Evolutionary conservation across 1,140 invertebrate species (phyloP).

Genomic region (Neodiprion virginianus): DNA sequence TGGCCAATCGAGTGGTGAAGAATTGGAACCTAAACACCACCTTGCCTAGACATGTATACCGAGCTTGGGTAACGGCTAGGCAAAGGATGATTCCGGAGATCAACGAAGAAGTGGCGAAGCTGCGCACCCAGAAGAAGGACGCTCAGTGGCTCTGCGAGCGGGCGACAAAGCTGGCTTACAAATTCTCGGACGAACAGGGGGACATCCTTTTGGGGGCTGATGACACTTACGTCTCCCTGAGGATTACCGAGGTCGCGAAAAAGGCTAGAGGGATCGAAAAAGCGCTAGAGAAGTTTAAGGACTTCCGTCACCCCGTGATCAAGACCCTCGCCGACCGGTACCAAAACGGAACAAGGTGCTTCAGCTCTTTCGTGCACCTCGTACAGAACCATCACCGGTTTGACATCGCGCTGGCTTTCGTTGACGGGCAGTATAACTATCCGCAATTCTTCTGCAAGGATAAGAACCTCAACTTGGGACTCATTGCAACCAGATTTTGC

Average conservation of each 20-base stretch:
- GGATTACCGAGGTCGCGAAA: neutral
- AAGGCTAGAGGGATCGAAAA: neutral
- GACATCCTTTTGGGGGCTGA: neutral
- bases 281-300: neutral
- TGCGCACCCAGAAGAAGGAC: neutral
- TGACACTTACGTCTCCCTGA: neutral
- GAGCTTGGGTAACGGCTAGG: neutral
- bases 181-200: neutral
- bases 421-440: neutral
- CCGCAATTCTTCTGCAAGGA: neutral
- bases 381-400: neutral
- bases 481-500: neutral
- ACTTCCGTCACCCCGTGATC: neutral
- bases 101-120: neutral
- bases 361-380: neutral
- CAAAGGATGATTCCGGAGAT: neutral
- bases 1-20: neutral
- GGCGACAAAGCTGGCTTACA: neutral
- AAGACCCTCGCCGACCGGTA: neutral
- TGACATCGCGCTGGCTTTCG: neutral
- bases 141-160: neutral
- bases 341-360: neutral
- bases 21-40: neutral
- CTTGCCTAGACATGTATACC: neutral
- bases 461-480: constrained; percentile 5